Conservation (phyloP, 2,797 vertebrate species). For the Antennarius maculatus region DNA sequence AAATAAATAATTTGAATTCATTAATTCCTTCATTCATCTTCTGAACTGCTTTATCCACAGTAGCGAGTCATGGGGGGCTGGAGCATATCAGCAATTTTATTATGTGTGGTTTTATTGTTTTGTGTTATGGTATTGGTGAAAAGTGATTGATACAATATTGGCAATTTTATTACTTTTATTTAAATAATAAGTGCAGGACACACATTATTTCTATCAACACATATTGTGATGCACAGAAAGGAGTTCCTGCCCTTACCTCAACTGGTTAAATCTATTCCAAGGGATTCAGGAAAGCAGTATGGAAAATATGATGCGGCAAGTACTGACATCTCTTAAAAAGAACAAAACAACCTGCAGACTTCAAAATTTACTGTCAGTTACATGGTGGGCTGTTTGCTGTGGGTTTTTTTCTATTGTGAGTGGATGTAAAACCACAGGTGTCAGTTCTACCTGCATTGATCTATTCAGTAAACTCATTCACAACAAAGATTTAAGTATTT, state of each 20-base stretch:
- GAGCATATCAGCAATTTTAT: too few relatives aligned
- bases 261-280: conserved; percentile 32
- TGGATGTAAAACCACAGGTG: too few relatives aligned
- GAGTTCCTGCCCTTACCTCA: conserved; percentile 18
- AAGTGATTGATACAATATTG: background rate
- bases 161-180: background rate
- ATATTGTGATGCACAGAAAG: conserved; percentile 1
- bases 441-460: too few relatives aligned
- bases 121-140: too few relatives aligned
- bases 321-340: conserved; percentile 9
- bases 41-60: too few relatives aligned
- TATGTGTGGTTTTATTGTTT: too few relatives aligned
- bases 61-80: too few relatives aligned
- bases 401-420: too few relatives aligned
- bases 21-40: too few relatives aligned
- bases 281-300: conserved; percentile 10
- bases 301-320: conserved; percentile 15
- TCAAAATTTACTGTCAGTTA: conserved; percentile 17
- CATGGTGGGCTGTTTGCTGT: too few relatives aligned
- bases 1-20: too few relatives aligned
- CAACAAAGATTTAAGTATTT: conserved; percentile 37
- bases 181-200: conserved; percentile 11
- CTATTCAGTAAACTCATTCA: background rate
- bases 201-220: conserved; percentile 15
- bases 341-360: background rate